Conservation (phyloP, 1,140 invertebrate genomes). For the Dinoponera quadriceps region DNA sequence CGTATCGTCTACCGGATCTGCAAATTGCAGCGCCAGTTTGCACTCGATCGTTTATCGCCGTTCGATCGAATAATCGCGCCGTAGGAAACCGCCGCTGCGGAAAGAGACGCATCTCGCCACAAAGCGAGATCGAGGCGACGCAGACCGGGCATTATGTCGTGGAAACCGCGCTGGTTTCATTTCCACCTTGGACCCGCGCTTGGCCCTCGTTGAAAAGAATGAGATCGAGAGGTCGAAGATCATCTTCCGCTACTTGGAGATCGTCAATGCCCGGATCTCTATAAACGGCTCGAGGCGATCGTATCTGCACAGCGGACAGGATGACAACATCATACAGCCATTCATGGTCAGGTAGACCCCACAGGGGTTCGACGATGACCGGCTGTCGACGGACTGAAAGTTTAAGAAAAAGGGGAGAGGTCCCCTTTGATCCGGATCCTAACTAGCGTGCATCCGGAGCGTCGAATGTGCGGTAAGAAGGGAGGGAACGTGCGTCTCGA, state of each 20-base stretch:
- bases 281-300: slow-evolving; percentile 44
- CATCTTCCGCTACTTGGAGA: slow-evolving; percentile 49
- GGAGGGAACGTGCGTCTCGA: slow-evolving; percentile 18
- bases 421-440: slow-evolving; percentile 66
- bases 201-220: background rate
- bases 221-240: slow-evolving; percentile 54
- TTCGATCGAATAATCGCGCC: too few relatives aligned
- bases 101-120: too few relatives aligned
- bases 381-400: slow-evolving; percentile 44
- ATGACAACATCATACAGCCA: slow-evolving; percentile 62
- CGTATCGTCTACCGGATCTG: too few relatives aligned
- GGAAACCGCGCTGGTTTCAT: background rate
- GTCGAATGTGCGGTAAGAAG: slow-evolving; percentile 23
- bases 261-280: slow-evolving; percentile 39
- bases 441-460: slow-evolving; percentile 74
- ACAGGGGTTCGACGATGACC: slow-evolving; percentile 47
- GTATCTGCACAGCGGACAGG: slow-evolving; percentile 25
- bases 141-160: background rate
- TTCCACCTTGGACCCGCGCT: background rate
- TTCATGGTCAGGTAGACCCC: slow-evolving; percentile 65
- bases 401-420: slow-evolving; percentile 63
- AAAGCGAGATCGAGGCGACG: too few relatives aligned
- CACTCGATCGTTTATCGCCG: too few relatives aligned
- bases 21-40: too few relatives aligned
- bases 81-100: too few relatives aligned